phyloP scores from a whole-genome alignment of 1,140 invertebrate genomes.

The Leptinotarsa texana region DNA sequence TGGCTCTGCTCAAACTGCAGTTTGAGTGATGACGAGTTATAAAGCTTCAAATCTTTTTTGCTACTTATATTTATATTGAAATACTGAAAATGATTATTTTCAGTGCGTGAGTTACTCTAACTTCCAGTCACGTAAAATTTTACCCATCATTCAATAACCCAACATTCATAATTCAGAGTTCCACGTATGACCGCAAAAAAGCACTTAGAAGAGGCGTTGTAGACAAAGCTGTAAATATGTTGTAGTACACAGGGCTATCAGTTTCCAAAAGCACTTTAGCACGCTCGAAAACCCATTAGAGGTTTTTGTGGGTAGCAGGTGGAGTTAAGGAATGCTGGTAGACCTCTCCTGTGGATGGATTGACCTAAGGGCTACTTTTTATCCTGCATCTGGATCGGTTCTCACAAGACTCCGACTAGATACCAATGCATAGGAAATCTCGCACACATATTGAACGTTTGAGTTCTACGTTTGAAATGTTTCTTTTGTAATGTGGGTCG shows the following conservation, averaged over 20 bases:
- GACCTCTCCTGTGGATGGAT: slow-evolving; percentile 34
- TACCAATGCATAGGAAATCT: slow-evolving; percentile 28
- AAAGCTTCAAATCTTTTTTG: too few species aligned
- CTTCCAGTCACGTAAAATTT: too few species aligned
- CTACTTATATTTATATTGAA: too few species aligned
- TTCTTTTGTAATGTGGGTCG: slow-evolving; percentile 1
- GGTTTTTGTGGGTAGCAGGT: slow-evolving; percentile 41
- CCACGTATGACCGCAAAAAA: slow-evolving; percentile 26
- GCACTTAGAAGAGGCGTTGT: slow-evolving; percentile 32
- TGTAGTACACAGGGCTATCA: slow-evolving; percentile 36
- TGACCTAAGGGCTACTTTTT: slow-evolving; percentile 39
- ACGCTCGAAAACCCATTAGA: slow-evolving; percentile 37
- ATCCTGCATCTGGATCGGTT: slow-evolving; percentile 35
- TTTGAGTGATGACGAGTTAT: too few species aligned
- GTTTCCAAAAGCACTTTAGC: slow-evolving; percentile 29
- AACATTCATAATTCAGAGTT: slow-evolving; percentile 5
- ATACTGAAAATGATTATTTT: too few species aligned
- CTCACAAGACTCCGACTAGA: slow-evolving; percentile 24
- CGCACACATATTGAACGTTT: slow-evolving; percentile 18
- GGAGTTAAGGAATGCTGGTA: slow-evolving; percentile 36
- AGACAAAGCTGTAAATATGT: slow-evolving; percentile 41
- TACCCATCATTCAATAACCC: background rate
- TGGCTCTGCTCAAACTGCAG: too few species aligned
- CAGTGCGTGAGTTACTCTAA: too few species aligned
- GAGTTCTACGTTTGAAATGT: background rate